Percentiles rank a stretch among this genome's conserved stretches.
phyloP scores from a whole-genome alignment of 2,888 invertebrate species.

The Bombylius discolor region DNA sequence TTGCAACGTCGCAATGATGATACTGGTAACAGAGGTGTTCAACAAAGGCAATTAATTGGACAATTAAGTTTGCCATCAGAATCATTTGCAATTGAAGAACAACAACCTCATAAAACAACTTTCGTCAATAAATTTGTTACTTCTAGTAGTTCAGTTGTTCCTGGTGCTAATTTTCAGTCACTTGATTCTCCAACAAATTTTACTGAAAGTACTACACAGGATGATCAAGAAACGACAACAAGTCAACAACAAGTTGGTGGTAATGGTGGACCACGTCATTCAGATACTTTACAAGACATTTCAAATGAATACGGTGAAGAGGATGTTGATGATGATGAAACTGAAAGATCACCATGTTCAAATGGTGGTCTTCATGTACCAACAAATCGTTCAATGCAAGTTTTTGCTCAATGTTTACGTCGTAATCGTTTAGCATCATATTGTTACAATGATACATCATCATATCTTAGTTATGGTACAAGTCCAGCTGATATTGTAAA shows the following conservation, averaged over 20 bases:
- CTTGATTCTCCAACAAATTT: conserved; percentile 8
- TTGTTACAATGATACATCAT: conserved; percentile 39
- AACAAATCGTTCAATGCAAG: conserved; percentile 40
- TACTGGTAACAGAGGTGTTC: conserved; percentile 2
- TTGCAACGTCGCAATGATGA: conserved; percentile 13
- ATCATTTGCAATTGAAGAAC: background rate
- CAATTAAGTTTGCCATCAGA: background rate
- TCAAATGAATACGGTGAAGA: conserved; percentile 19
- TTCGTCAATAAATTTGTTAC: background rate
- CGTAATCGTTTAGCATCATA: conserved; percentile 51
- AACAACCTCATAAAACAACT: background rate
- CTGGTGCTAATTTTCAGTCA: conserved; percentile 16
- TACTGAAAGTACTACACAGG: conserved; percentile 26
- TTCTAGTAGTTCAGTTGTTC: background rate
- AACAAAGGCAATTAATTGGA: background rate
- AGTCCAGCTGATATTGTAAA: conserved; percentile 33
- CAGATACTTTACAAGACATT: conserved; percentile 15
- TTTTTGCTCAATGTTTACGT: conserved; percentile 43
- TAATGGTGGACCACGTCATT: conserved; percentile 9
- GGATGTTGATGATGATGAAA: conserved; percentile 32
- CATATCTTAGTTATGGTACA: conserved; percentile 32
- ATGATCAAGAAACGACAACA: conserved; percentile 40
- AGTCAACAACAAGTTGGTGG: conserved; percentile 26
- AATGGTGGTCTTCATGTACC: conserved; percentile 50
- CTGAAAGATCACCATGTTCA: conserved; percentile 42